Base-by-base conservation (phyloP, 2,888 invertebrate genomes). In the Germaria angustata region DNA sequence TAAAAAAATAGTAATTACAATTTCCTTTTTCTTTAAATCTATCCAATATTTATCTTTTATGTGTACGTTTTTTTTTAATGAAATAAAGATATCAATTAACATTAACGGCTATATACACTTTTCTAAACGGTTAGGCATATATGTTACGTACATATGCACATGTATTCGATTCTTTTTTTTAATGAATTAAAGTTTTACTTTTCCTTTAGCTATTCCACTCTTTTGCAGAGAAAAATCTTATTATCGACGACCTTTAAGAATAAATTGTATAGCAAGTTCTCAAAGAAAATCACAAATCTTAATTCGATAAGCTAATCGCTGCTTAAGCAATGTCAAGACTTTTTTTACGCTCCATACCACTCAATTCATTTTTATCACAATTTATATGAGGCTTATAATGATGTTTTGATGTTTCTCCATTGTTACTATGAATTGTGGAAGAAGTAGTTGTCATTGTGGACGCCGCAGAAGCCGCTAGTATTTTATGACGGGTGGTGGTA, bases 321-420 rank as follows among this genome's bases (percentile, higher is more conserved):
- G 3, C 51, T 79, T 82, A 82, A 65, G 66, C 71, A 59, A 55
- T 82, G 28, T 82, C 79, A 36, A 76, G 65, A 66, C 79, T 82
- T 53, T 71, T 75, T 59, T 76, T 79, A 39, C 53, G 66, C 32
- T 82, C 82, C 22, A 71, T 41, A 20, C 57, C 32, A 49, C n/a
- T n/a, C 15, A 69, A 34, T 51, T 71, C 69, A 65, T 0, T 77
- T 72, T 82, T 79, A 39, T 82, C 75, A 57, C 79, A 59, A 83
- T 77, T 84, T 57, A 83, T 79, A 59, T 57, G 81, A 36, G 44
- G 84, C 32, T 11, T 44, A 2, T 65, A 53, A 22, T 63, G 63
- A 9, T 51, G 59, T 65, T 66, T 51, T 66, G 84, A 36, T 11
- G 53, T 53, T 55, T 73, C 66, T 24, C 49, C 59, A 36, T 59